Evolutionary conservation across 2,113 vertebrate genomes (phyloP).

Genomic region (Callithrix jacchus): DNA sequence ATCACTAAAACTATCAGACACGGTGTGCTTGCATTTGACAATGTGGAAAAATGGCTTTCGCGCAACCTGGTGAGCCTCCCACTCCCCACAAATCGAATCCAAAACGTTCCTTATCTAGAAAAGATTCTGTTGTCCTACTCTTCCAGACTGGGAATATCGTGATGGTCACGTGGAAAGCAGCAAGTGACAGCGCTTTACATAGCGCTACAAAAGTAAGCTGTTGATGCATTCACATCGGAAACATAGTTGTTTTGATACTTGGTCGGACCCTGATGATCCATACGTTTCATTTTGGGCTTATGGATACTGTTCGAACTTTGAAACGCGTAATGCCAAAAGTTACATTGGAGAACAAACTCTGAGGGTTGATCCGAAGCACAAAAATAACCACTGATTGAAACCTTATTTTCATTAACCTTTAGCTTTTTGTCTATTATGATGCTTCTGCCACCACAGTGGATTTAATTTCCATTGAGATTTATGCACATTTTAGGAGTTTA

Average conservation of each 20-base stretch:
- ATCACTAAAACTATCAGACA: not conserved
- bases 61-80: not conserved
- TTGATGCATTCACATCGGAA: not conserved
- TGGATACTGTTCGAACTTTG: not conserved
- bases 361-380: not conserved
- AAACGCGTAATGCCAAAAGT: not conserved
- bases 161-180: not conserved
- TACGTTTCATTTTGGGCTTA: not conserved
- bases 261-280: not conserved
- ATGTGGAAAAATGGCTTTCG: not conserved
- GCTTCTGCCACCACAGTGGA: not conserved
- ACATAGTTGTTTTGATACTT: not conserved
- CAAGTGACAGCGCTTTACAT: not conserved
- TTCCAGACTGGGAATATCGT: not conserved
- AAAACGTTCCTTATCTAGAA: not conserved
- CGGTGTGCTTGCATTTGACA: not conserved
- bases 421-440: not conserved
- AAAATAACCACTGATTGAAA: not conserved
- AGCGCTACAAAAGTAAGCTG: slow-evolving; percentile 27
- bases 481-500: not conserved
- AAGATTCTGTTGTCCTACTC: not conserved
- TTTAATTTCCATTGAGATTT: slow-evolving; percentile 4
- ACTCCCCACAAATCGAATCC: not conserved
- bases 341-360: not conserved
- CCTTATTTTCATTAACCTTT: not conserved